These are phyloP conservation scores for Punctoribates punctum DNA, from an alignment of 2,888 invertebrate species.

Conservation along the genomic window DNA sequence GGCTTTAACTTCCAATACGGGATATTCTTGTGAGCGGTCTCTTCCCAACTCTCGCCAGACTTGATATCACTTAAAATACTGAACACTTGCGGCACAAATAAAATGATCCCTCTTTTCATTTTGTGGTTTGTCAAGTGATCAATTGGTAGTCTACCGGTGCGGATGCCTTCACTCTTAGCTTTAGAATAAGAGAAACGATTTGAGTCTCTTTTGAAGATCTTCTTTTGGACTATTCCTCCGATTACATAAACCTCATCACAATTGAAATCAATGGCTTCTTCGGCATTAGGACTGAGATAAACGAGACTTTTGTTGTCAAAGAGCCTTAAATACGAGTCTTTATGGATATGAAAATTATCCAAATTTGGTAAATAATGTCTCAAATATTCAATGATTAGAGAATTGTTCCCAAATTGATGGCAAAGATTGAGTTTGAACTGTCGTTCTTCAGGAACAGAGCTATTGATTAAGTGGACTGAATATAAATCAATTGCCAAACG, in stretches of 20 bases:
- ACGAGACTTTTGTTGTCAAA: background rate
- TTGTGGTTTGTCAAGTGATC: background rate
- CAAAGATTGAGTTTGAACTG: background rate
- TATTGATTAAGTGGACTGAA: background rate
- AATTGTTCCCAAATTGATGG: background rate
- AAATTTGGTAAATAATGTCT: slow-evolving; percentile 20
- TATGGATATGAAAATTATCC: slow-evolving; percentile 1
- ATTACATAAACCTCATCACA: background rate
- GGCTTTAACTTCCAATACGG: slow-evolving; percentile 3
- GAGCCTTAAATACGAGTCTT: background rate
- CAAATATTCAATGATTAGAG: background rate
- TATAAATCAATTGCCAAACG: slow-evolving; percentile 18
- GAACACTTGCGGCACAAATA: slow-evolving; percentile 29
- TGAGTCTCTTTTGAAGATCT: background rate
- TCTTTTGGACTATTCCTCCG: slow-evolving; percentile 21
- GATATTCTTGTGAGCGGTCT: background rate
- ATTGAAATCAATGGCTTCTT: background rate
- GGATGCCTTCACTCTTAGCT: background rate
- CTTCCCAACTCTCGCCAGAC: background rate
- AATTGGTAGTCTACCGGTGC: background rate
- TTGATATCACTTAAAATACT: slow-evolving; percentile 18
- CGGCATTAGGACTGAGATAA: slow-evolving; percentile 13
- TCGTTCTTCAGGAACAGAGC: background rate
- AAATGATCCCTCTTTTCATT: background rate
- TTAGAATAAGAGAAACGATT: background rate